Evolutionary conservation across 2,797 vertebrate genomes (phyloP), one percentile per base, ranked within the genome.

Genomic region (Mastacembelus armatus): DNA sequence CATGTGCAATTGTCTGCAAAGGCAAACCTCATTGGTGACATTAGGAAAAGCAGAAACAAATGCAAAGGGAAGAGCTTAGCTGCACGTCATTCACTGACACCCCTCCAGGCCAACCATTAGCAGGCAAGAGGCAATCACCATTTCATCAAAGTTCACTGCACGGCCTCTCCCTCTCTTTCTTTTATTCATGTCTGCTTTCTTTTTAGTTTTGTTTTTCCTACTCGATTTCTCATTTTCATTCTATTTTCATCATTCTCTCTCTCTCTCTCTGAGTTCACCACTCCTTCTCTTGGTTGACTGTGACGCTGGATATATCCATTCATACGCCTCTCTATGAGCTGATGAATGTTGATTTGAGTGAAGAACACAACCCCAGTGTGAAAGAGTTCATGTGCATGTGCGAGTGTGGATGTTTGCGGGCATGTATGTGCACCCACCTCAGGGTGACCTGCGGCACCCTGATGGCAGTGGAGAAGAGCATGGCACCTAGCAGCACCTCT

Each of bases 51-150:
- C 65, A 65, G 71, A 78, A 71, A 77, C 56, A 64, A 80, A 80
- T 59, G 69, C 62, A 52, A 72, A 44, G 81, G 65, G 64, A 83
- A 74, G 75, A 67, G 78, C 69, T 84, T 76, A 79, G 81, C 85
- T 78, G 83, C 68, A 74, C 81, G 79, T 69, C 82, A 69, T 88
- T 83, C 64, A 78, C 85, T 71, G 87, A 89, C 79, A 80, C 55
- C 83, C 80, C 91, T 90, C 61, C 80, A 86, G 91, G 89, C 85
- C 80, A 81, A 88, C 85, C 87, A 93, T 94, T 93, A 93, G 78
- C 84, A 86, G 87, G 87, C 87, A 83, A 85, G 78, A 91, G 79
- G 85, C 89, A 92, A 92, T 92, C 87, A 90, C 87, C 89, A 91
- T 93, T 93, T 92, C 86, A 92, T 92, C 91, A 92, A 79, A 58